A percentile compares a stretch with the other conserved stretches of the same genome.
These are phyloP conservation scores for Homarus gammarus DNA, from an alignment of 2,888 invertebrate genomes.

Conservation along the genomic window DNA sequence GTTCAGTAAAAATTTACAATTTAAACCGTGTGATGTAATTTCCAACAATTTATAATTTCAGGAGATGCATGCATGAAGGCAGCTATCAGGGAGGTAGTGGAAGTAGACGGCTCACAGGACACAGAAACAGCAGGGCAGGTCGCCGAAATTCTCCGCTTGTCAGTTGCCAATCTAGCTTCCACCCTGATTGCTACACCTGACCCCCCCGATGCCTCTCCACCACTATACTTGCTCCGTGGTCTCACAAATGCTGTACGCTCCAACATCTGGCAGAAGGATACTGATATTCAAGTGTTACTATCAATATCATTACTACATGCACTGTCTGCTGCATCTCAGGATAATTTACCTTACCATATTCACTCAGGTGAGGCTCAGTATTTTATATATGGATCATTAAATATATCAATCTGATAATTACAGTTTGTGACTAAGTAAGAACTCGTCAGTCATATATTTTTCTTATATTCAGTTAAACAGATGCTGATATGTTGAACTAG, in stretches of 20 bases:
- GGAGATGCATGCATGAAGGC: conserved; percentile 97
- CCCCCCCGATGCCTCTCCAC: conserved; percentile 70
- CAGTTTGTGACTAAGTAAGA: too few species aligned
- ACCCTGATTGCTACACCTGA: conserved; percentile 69
- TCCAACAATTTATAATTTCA: conserved; percentile 78
- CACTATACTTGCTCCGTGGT: conserved; percentile 72
- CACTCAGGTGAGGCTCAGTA: conserved; percentile 84
- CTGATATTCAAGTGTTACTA: conserved; percentile 33
- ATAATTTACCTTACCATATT: conserved; percentile 91
- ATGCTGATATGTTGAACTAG: too few species aligned
- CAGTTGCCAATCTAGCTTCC: conserved; percentile 73
- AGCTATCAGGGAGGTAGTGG: conserved; percentile 88
- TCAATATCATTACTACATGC: conserved; percentile 54
- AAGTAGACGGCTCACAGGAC: conserved; percentile 86
- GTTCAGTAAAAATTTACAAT: too few species aligned
- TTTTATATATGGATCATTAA: too few species aligned
- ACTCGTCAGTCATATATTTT: too few species aligned
- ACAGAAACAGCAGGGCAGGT: conserved; percentile 75
- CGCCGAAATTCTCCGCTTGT: conserved; percentile 72
- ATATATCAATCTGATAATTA: too few species aligned
- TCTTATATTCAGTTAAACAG: too few species aligned
- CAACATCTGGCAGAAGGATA: conserved; percentile 43
- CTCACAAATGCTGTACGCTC: conserved; percentile 68
- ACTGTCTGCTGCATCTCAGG: conserved; percentile 85
- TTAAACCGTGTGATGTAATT: neutral